Percentiles rank a stretch among this genome's conserved stretches.
These are phyloP conservation scores for Acholoe squamosa DNA, from an alignment of 2,888 invertebrate genomes.

Conservation along the genomic window DNA sequence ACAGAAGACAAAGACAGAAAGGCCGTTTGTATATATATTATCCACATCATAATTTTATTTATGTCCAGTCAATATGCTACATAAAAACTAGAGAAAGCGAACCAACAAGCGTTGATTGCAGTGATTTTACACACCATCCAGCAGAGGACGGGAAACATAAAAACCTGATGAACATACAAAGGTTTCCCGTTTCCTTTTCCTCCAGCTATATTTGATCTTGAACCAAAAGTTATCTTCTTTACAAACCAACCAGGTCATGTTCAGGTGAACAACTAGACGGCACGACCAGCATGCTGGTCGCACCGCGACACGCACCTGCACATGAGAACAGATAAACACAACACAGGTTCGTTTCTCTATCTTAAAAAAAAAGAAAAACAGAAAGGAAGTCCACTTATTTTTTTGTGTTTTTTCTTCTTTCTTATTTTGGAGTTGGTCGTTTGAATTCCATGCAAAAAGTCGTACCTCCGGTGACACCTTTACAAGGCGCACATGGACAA, in stretches of 20 bases:
- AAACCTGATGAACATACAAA: constrained; percentile 62
- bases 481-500: constrained; percentile 23
- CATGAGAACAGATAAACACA: constrained; percentile 46
- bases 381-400: constrained; percentile 17
- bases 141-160: constrained; percentile 54
- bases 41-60: constrained; percentile 61
- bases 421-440: constrained; percentile 27
- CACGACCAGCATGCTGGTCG: neutral
- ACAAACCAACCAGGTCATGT: constrained; percentile 54
- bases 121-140: constrained; percentile 61
- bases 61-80: constrained; percentile 65
- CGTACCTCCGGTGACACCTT: constrained; percentile 17
- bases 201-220: constrained; percentile 32
- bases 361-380: neutral
- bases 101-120: constrained; percentile 61
- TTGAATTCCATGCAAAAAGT: constrained; percentile 53
- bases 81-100: constrained; percentile 64
- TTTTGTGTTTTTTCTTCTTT: neutral
- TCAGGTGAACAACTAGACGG: constrained; percentile 13
- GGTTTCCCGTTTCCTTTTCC: constrained; percentile 52
- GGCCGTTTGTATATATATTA: constrained; percentile 1
- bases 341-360: constrained; percentile 44
- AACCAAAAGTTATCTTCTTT: constrained; percentile 21
- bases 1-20: neutral
- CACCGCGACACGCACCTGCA: neutral